These are phyloP conservation scores for Tetramorium alpestre DNA, from an alignment of 1,140 invertebrate genomes.

Conservation along the genomic window DNA sequence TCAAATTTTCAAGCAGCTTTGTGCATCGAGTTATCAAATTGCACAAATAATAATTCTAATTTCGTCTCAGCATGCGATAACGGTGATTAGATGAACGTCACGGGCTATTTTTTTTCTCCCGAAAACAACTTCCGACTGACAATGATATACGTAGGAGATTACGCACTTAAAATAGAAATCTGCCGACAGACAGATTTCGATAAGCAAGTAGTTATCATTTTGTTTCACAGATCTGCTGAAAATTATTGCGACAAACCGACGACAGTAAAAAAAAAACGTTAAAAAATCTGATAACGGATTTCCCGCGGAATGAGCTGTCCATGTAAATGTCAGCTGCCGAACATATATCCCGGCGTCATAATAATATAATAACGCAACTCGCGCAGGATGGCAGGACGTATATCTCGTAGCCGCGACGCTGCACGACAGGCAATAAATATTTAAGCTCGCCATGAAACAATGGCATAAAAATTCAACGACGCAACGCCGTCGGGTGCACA, in stretches of 20 bases:
- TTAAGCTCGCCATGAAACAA: conserved; percentile 35
- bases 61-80: neutral
- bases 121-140: neutral
- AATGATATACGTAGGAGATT: neutral
- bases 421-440: conserved; percentile 54
- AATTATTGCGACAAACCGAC: neutral
- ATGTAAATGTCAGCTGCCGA: conserved; percentile 9
- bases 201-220: neutral
- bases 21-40: neutral
- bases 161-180: neutral
- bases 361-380: conserved; percentile 31
- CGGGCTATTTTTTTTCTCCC: neutral
- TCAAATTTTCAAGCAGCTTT: neutral
- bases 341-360: conserved; percentile 12
- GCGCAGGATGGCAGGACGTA: conserved; percentile 11
- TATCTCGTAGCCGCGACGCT: neutral
- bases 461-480: conserved; percentile 40
- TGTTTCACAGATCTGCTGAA: neutral
- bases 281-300: neutral
- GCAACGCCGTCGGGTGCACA: neutral
- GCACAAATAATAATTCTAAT: conserved; percentile 15
- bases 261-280: neutral
- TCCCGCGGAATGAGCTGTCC: neutral
- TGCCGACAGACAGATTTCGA: neutral
- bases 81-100: neutral